Evolutionary conservation across 2,797 vertebrate species (phyloP).

Genomic region (Tauraco hartlaubi): DNA sequence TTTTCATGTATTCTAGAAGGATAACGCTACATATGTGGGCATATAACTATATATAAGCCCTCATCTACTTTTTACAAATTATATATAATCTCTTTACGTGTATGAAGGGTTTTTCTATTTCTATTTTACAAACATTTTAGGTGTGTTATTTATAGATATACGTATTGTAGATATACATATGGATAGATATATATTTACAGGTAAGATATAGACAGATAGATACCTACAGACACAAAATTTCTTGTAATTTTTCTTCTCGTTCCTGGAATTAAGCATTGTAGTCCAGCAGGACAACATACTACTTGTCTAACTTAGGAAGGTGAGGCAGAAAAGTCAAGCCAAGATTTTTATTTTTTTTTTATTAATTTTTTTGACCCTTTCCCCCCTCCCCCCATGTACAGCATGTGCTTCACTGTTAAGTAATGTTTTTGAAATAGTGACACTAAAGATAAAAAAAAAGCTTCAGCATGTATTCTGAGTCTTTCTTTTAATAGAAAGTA

Average conservation of each 20-base stretch:
- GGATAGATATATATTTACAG: not conserved
- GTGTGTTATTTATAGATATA: not conserved
- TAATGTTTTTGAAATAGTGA: not conserved
- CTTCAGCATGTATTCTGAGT: not conserved
- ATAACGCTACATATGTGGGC: not conserved
- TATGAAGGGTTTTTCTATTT: too few relatives aligned
- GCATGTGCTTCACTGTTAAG: not conserved
- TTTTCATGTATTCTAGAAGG: not conserved
- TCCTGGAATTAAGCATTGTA: not conserved
- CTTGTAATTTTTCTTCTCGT: not conserved
- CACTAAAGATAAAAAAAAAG: not conserved
- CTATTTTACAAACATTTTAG: not conserved
- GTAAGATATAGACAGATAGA: not conserved
- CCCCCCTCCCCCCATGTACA: not conserved
- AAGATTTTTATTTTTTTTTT: not conserved
- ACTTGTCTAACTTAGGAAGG: not conserved
- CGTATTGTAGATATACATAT: not conserved
- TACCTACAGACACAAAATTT: not conserved
- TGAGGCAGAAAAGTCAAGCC: not conserved
- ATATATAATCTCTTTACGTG: too few relatives aligned
- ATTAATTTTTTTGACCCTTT: not conserved
- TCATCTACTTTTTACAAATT: too few relatives aligned
- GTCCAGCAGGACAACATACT: not conserved
- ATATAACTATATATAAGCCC: not conserved
- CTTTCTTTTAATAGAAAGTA: not conserved